A percentile compares a stretch with the other conserved stretches of the same genome.
phyloP scores from a whole-genome alignment of 2,888 invertebrate genomes.

The Ochropleura plecta region DNA sequence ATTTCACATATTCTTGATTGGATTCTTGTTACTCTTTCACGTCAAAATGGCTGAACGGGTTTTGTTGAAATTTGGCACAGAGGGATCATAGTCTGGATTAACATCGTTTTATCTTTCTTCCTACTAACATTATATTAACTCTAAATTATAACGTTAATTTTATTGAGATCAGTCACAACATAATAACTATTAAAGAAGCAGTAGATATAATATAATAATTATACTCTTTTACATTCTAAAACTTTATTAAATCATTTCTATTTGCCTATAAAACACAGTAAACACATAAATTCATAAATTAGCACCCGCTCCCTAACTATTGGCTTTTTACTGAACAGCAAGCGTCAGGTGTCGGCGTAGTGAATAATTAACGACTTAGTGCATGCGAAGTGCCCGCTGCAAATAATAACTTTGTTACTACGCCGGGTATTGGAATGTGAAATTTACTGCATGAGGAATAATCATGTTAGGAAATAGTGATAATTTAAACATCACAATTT shows the following conservation, averaged over 20 bases:
- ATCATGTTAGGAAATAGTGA: neutral
- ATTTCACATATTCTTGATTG: no score
- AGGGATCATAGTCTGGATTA: no score
- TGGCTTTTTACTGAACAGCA: constrained; percentile 61
- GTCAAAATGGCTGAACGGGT: no score
- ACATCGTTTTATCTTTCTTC: no score
- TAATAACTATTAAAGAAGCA: no score
- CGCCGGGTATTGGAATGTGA: constrained; percentile 33
- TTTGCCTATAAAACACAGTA: constrained; percentile 36
- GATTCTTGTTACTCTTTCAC: no score
- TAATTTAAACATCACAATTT: neutral
- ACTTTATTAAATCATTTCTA: neutral
- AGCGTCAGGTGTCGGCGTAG: constrained; percentile 65
- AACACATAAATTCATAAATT: constrained; percentile 51
- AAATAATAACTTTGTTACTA: constrained; percentile 55
- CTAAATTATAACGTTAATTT: no score
- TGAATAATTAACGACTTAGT: constrained; percentile 71
- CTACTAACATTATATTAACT: no score
- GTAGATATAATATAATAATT: no score
- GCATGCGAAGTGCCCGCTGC: constrained; percentile 55
- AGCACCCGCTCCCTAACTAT: constrained; percentile 45
- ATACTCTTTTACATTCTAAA: neutral
- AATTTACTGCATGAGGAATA: constrained; percentile 3
- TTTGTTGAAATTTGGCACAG: no score
- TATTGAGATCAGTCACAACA: no score